Percentiles rank a stretch among this genome's conserved stretches.
Evolutionary conservation across 2,113 vertebrate genomes (phyloP).

Genomic region (Coracopsis vasa): DNA sequence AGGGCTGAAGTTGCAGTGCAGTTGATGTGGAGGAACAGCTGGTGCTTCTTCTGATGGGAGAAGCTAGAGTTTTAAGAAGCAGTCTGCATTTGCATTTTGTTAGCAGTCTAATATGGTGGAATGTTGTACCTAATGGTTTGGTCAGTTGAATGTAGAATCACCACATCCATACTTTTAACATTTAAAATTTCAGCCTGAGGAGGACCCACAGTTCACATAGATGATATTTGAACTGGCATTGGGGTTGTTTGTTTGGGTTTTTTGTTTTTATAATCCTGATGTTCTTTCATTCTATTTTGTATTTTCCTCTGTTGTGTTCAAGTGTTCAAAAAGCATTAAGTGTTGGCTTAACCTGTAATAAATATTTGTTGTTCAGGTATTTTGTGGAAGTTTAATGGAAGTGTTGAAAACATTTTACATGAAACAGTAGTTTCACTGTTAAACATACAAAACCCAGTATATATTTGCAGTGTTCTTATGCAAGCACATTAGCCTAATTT

Average conservation of each 20-base stretch:
- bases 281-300: background rate
- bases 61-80: background rate
- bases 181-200: background rate
- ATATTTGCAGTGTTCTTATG: background rate
- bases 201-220: background rate
- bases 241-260: background rate
- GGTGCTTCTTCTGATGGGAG: background rate
- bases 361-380: background rate
- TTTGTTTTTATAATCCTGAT: background rate
- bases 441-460: background rate
- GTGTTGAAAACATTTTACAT: background rate
- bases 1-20: background rate
- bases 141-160: background rate
- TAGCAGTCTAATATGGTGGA: fast-evolving
- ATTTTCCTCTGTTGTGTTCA: background rate
- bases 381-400: background rate
- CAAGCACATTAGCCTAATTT: background rate
- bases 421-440: background rate
- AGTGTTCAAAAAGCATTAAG: background rate
- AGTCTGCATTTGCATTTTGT: background rate
- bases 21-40: background rate
- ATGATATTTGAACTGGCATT: background rate
- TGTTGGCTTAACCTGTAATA: background rate
- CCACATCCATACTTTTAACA: background rate
- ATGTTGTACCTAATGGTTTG: too few relatives aligned